A percentile compares a stretch with the other conserved stretches of the same genome.
These are phyloP conservation scores for Campylomormyrus tamandua DNA, from an alignment of 2,113 vertebrate species.

Conservation along the genomic window DNA sequence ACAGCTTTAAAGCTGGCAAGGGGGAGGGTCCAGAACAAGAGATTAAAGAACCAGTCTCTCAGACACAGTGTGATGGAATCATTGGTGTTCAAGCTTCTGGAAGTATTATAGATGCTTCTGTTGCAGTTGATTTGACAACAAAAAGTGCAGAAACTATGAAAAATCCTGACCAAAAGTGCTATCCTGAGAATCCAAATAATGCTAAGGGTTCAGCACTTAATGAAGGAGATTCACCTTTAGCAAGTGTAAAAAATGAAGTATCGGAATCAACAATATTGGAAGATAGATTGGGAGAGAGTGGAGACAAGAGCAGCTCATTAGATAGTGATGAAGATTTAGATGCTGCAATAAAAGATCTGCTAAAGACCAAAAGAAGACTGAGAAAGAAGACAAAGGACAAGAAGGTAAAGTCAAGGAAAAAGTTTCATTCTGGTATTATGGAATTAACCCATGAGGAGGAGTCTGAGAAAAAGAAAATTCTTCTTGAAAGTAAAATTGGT, in stretches of 20 bases:
- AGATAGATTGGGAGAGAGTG: constrained; percentile 47
- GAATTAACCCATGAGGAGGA: constrained; percentile 38
- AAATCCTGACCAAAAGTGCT: constrained; percentile 18
- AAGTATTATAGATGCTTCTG: background rate
- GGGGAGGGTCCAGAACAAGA: background rate
- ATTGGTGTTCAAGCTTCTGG: background rate
- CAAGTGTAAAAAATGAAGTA: constrained; percentile 24
- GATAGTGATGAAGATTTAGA: constrained; percentile 95
- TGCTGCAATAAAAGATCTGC: constrained; percentile 82
- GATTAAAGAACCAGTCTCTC: constrained; percentile 25
- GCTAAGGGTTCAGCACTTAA: background rate
- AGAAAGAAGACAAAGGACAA: constrained; percentile 71
- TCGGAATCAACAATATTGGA: constrained; percentile 2
- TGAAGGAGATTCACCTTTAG: constrained; percentile 26
- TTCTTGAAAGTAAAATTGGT: constrained; percentile 32
- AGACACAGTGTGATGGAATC: constrained; percentile 22
- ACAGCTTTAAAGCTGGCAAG: constrained; percentile 17
- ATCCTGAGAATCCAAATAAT: constrained; percentile 1
- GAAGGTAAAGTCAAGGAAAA: constrained; percentile 60
- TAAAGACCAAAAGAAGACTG: constrained; percentile 79
- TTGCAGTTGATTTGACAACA: background rate
- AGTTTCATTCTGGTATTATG: constrained; percentile 50
- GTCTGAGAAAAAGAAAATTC: constrained; percentile 40
- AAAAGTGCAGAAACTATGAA: constrained; percentile 2
- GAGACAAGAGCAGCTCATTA: constrained; percentile 88